A percentile compares a stretch with the other conserved stretches of the same genome.
Evolutionary conservation across 2,113 vertebrate genomes (phyloP).

Genomic region (Rissa tridactyla): DNA sequence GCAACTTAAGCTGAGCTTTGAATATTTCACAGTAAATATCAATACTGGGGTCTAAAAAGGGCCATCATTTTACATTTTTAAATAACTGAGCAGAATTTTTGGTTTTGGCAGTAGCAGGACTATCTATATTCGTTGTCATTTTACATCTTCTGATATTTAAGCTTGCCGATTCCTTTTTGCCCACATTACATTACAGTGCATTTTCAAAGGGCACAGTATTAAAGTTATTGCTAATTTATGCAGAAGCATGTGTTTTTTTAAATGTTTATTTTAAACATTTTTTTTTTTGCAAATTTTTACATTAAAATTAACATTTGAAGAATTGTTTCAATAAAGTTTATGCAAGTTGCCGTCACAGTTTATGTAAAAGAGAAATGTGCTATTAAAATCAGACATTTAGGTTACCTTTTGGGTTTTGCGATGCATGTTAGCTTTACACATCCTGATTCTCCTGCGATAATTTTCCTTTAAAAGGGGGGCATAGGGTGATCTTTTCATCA

Average conservation of each 20-base stretch:
- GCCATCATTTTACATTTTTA: slow-evolving; percentile 63
- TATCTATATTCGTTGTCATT: slow-evolving; percentile 63
- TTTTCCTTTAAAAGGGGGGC: slow-evolving; percentile 91
- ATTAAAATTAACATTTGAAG: slow-evolving; percentile 76
- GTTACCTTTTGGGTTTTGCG: slow-evolving; percentile 95
- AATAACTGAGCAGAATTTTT: slow-evolving; percentile 70
- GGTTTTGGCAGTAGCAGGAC: slow-evolving; percentile 63
- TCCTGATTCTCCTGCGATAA: slow-evolving; percentile 96
- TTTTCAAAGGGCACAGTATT: slow-evolving; percentile 74
- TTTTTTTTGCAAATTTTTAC: slow-evolving; percentile 70
- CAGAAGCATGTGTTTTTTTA: slow-evolving; percentile 70
- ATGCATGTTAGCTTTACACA: slow-evolving; percentile 97
- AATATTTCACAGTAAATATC: slow-evolving; percentile 58
- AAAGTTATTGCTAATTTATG: slow-evolving; percentile 79
- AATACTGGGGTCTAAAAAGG: slow-evolving; percentile 59
- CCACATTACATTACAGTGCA: slow-evolving; percentile 69
- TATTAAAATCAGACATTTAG: slow-evolving; percentile 95
- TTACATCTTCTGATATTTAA: slow-evolving; percentile 71
- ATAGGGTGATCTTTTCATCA: slow-evolving; percentile 92
- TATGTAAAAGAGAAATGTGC: slow-evolving; percentile 90
- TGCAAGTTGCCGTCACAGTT: slow-evolving; percentile 84
- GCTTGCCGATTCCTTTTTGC: slow-evolving; percentile 69
- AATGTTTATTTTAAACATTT: slow-evolving; percentile 74
- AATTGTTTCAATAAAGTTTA: slow-evolving; percentile 66
- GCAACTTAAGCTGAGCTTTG: slow-evolving; percentile 72